Evolutionary conservation across 1,140 invertebrate genomes (phyloP), one percentile per base, ranked within the genome.

Genomic region (Calephelis virginiensis): DNA sequence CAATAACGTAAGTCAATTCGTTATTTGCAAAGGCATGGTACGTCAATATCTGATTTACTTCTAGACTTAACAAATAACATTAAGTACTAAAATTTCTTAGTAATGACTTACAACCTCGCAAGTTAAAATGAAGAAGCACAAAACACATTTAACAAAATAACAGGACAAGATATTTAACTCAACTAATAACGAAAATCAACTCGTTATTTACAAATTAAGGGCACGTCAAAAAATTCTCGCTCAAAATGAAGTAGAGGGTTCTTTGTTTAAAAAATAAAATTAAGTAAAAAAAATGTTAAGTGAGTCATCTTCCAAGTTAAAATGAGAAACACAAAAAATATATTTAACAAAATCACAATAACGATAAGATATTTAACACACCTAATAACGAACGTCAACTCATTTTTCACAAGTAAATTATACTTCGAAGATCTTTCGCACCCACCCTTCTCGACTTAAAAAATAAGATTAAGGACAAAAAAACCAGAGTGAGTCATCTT

Each of bases 101-200:
- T 17, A 17, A 17, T n/a, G n/a, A n/a, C n/a, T n/a, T n/a, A 3
- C 3, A 2, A 28, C 28, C 28, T 28, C 28, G 3, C 28, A 28
- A 28, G 1, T 28, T 28, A 28, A 28, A 28, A 28, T 28, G 1
- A 28, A 28, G 28, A 28, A 28, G 28, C 28, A 28, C 28, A 28
- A 28, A 28, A 28, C 28, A 28, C 28, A 3, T 28, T 28, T 28
- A 28, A 28, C 28, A 28, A 28, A 47, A 76, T 78, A 76, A 76
- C 70, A 80, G 83, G 86, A 86, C 80, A 85, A 88, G 86, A 85
- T 82, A 78, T 74, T 76, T 53, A 76, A 86, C 81, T 84, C 82
- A 86, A 88, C 79, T 87, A 88, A 88, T 85, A 84, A 84, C 78
- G 84, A 82, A 87, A 90, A 84, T 88, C 85, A 90, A 83, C 83